Conservation (phyloP, 2,113 vertebrate genomes). For the Antechinus flavipes region DNA sequence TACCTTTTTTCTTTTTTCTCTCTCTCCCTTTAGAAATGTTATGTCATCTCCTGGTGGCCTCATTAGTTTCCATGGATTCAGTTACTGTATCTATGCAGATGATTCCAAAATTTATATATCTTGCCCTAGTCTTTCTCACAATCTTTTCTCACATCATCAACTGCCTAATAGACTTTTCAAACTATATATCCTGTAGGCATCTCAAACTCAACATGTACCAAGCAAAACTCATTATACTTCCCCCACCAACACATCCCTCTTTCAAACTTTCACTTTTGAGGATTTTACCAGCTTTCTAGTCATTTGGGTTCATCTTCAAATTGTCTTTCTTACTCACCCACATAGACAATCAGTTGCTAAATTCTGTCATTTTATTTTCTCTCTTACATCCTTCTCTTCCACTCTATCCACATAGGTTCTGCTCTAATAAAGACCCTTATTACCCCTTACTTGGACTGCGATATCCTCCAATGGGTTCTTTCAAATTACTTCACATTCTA, state of each 20-base stretch:
- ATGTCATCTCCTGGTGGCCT: neutral
- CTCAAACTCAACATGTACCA: neutral
- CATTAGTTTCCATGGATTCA: neutral
- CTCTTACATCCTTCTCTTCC: neutral
- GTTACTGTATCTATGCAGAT: neutral
- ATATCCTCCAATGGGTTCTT: neutral
- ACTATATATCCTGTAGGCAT: neutral
- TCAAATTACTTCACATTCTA: neutral
- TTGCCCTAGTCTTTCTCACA: neutral
- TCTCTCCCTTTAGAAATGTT: neutral
- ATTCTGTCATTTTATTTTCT: neutral
- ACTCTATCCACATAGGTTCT: neutral
- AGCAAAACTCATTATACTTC: neutral
- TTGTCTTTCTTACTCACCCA: neutral
- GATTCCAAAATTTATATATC: neutral
- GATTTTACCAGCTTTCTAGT: neutral
- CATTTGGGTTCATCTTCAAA: neutral
- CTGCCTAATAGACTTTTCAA: neutral
- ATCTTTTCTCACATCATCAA: neutral
- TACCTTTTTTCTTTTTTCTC: neutral
- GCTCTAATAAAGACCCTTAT: neutral
- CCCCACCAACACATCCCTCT: neutral
- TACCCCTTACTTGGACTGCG: neutral
- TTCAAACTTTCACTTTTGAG: neutral
- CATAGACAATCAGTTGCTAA: neutral